Evolutionary conservation across 2,113 vertebrate genomes (phyloP).

Genomic region (Pantherophis guttatus): DNA sequence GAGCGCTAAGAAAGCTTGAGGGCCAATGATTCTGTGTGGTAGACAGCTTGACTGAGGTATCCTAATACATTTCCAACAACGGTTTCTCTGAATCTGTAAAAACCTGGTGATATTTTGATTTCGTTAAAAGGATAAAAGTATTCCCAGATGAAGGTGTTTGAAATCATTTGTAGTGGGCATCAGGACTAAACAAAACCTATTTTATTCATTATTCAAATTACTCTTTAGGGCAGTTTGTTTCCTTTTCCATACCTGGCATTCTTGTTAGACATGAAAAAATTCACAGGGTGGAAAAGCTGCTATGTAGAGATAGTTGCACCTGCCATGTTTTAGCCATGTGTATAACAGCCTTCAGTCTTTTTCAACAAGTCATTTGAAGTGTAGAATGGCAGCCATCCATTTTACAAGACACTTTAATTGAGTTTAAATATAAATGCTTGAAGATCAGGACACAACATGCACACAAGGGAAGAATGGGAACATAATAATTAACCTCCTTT

Average conservation of each 20-base stretch:
- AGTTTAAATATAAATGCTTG: background rate
- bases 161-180: background rate
- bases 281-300: background rate
- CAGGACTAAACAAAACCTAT: background rate
- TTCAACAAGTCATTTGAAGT: background rate
- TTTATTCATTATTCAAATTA: background rate
- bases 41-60: background rate
- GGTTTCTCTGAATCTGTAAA: background rate
- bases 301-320: background rate
- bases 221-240: background rate
- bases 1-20: background rate
- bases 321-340: background rate
- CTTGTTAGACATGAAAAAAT: background rate
- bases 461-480: conserved; percentile 9
- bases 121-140: background rate
- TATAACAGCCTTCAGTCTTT: background rate
- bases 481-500: conserved; percentile 26
- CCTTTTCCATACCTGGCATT: background rate
- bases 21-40: background rate
- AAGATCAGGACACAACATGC: background rate
- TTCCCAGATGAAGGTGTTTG: background rate
- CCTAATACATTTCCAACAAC: background rate
- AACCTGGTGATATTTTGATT: background rate
- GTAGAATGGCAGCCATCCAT: background rate
- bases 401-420: conserved; percentile 10